A percentile compares a stretch with the other conserved stretches of the same genome.
phyloP scores from a whole-genome alignment of 2,113 vertebrate species.

The Calonectris borealis region DNA sequence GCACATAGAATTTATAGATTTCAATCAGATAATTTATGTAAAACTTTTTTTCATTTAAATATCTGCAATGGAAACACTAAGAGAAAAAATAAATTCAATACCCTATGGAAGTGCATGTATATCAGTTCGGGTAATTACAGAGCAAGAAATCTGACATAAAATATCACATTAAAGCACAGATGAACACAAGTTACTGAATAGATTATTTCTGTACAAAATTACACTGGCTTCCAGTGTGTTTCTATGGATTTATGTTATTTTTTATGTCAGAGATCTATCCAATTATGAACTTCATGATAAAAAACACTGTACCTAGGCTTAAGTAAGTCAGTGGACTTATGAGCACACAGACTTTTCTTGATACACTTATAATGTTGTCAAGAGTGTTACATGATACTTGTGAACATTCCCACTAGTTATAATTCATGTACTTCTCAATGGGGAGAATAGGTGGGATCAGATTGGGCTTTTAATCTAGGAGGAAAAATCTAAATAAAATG shows the following conservation, averaged over 20 bases:
- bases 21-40: not conserved
- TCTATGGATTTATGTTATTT: not conserved
- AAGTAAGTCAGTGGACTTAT: not conserved
- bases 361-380: not conserved
- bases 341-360: not conserved
- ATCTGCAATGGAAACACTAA: not conserved
- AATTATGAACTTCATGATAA: not conserved
- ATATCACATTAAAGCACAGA: not conserved
- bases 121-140: not conserved
- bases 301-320: not conserved
- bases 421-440: not conserved
- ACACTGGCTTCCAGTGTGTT: not conserved
- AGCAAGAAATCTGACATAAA: not conserved
- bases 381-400: not conserved
- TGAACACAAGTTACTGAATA: not conserved
- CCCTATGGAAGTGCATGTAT: accelerated
- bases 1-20: not conserved
- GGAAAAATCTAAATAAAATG: not conserved
- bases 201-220: not conserved
- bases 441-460: not conserved
- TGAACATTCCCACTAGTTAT: not conserved
- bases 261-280: not conserved
- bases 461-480: not conserved
- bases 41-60: not conserved
- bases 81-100: not conserved